Evolutionary conservation across 1,140 invertebrate species (phyloP).

Genomic region (Epicauta chinensis): DNA sequence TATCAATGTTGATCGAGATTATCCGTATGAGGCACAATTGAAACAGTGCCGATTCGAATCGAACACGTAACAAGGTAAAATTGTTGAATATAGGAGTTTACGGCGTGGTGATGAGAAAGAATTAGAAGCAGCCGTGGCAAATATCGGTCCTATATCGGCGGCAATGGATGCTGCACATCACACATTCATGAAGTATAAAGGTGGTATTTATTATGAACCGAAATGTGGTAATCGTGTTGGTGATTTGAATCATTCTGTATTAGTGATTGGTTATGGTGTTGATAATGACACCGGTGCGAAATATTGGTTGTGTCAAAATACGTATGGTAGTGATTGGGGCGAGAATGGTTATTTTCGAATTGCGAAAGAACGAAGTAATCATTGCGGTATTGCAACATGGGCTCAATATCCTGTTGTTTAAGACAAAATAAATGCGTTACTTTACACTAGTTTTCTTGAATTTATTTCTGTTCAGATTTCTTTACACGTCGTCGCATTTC

Average conservation of each 20-base stretch:
- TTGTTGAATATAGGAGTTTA: too few species aligned
- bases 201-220: constrained; percentile 17
- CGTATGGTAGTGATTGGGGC: constrained; percentile 18
- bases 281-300: not conserved
- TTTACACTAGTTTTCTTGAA: too few species aligned
- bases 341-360: constrained; percentile 15
- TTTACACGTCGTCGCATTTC: too few species aligned
- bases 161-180: too few species aligned
- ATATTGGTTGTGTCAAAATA: constrained; percentile 26
- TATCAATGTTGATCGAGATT: too few species aligned
- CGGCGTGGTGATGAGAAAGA: too few species aligned
- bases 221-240: not conserved
- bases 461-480: too few species aligned
- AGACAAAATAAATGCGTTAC: too few species aligned
- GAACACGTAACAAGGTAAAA: too few species aligned
- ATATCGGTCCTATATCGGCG: constrained; percentile 76
- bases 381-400: constrained; percentile 29
- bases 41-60: too few species aligned
- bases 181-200: constrained; percentile 18
- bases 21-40: too few species aligned
- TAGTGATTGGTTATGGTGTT: constrained; percentile 20
- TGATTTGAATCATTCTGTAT: constrained; percentile 16
- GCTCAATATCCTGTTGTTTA: too few species aligned
- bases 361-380: constrained; percentile 12
- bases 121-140: constrained; percentile 87